Evolutionary conservation across 2,888 invertebrate species (phyloP), one percentile per base, ranked within the genome.

Genomic region (Atherix ibis): DNA sequence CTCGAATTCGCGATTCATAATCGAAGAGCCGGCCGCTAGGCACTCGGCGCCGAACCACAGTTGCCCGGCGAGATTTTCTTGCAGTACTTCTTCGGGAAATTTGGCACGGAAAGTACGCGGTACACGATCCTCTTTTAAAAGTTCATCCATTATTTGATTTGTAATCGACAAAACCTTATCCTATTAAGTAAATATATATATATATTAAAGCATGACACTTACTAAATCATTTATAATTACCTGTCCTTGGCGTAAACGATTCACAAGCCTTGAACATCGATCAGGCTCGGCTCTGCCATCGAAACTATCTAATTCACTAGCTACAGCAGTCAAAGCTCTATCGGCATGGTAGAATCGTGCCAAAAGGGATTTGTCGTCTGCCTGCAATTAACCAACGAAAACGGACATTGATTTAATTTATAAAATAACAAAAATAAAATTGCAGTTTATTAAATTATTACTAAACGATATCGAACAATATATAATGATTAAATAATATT

Each of bases 1-100:
- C 61, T 98, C 97, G 34, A 78, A 71, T 60, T 97, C 97, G 35
- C 94, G 76, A 58, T 97, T 94, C 78, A 98, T 82, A 46, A 98
- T 98, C 34, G 92, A 94, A 1, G 95, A 95, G 27, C 97, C 97
- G 18, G 97, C 97, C 17, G 97, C 94, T 46, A 98, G 67, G 57
- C 97, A 98, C 81, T 98, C 98, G 37, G 97, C 97, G 13, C 97
- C 97, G 63, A 98, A 98, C 98, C 98, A 98, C 28, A 98, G 70
- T 63, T 98, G 97, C 0, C 97, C 97, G 25, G 95, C 92, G 40
- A 98, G 67, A 64, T 92, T 95, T 58, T 98, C 97, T 60, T 95
- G 95, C 45, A 97, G 71, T 9, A 98, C 92, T 58, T 98, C 97
- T 57, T 98, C 98, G 0, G 97, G 97, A 54, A 97, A 98, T 66